A percentile compares a stretch with the other conserved stretches of the same genome.
phyloP scores from a whole-genome alignment of 2,888 invertebrate genomes.

The Omphaloscelis lunosa region DNA sequence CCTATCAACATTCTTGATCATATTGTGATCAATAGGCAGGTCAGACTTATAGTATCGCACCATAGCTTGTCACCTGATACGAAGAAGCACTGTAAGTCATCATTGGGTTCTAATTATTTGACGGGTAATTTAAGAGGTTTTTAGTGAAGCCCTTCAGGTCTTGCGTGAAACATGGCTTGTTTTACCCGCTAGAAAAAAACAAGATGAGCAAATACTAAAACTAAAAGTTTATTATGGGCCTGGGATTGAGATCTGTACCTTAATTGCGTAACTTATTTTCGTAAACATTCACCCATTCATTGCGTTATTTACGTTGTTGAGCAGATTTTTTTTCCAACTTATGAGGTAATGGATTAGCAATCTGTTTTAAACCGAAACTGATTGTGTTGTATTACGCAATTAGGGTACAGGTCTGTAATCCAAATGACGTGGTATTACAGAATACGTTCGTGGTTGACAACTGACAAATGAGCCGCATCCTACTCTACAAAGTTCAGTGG shows the following conservation, averaged over 20 bases:
- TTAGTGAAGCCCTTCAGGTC: conserved; percentile 49
- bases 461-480: conserved; percentile 85
- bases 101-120: conserved; percentile 17
- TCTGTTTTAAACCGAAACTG: too few species aligned
- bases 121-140: conserved; percentile 35
- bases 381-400: too few species aligned
- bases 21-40: conserved; percentile 9
- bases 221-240: conserved; percentile 3
- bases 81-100: conserved; percentile 43
- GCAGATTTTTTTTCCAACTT: too few species aligned
- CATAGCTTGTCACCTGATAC: conserved; percentile 37
- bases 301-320: too few species aligned
- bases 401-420: conserved; percentile 6
- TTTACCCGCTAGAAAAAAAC: conserved; percentile 13
- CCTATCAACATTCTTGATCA: conserved; percentile 9
- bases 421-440: conserved; percentile 53
- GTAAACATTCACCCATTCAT: too few species aligned
- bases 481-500: conserved; percentile 86
- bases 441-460: conserved; percentile 74
- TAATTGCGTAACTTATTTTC: too few species aligned
- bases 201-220: neutral
- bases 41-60: conserved; percentile 19
- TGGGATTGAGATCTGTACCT: conserved; percentile 31
- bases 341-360: too few species aligned
- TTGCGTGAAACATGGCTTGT: neutral